Base-by-base conservation (phyloP, 2,797 vertebrate species). In the Ciconia nigra region DNA sequence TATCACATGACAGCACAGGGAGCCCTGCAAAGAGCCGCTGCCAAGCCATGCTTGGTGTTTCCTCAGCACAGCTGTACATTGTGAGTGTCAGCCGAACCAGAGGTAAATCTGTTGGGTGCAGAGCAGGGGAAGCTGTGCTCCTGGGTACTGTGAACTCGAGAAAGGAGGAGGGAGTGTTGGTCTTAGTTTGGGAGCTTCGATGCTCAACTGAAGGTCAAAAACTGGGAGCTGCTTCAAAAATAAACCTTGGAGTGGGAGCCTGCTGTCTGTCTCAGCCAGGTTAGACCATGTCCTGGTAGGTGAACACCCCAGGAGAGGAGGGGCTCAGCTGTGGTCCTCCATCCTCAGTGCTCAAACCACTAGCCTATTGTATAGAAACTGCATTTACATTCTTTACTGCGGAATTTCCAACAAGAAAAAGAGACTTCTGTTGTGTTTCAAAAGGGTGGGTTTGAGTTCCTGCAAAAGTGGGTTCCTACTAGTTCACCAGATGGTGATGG, bases 71-170 rank as follows among this genome's bases (percentile, higher is more conserved):
- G 10, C 51, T 55, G 19, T 11, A 31, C 1, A 0, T 5, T 21
- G 2, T 2, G 11, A 42, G 57, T 5, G 52, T 19, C 67, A 47
- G 83, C 65, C 4, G 5, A 63, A 26, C 52, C 61, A 17, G 77
- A 41, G 86, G 55, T 15, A 6, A 37, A 46, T n/a, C 26, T 51
- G 55, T 5, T 13, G 66, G 59, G 7, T 37, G 42, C 31, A 57
- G 59, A 77, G 55, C 55, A 58, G 72, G 39, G 52, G 25, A 26
- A 65, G 66, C 37, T 26, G 15, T 39, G 49, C 66, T 79, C 1
- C 39, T 21, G 3, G 1, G 5, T 33, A 3, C 47, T 24, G 26
- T 2, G 9, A 42, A 1, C 29, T 39, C 3, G 2, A 13, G 52
- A 61, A 35, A 39, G 62, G 14, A 71, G 47, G 49, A 63, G 8